These are phyloP conservation scores for Pocillopora grandis DNA, from an alignment of 92 coral and sea anemone genomes.

Conservation along the genomic window DNA sequence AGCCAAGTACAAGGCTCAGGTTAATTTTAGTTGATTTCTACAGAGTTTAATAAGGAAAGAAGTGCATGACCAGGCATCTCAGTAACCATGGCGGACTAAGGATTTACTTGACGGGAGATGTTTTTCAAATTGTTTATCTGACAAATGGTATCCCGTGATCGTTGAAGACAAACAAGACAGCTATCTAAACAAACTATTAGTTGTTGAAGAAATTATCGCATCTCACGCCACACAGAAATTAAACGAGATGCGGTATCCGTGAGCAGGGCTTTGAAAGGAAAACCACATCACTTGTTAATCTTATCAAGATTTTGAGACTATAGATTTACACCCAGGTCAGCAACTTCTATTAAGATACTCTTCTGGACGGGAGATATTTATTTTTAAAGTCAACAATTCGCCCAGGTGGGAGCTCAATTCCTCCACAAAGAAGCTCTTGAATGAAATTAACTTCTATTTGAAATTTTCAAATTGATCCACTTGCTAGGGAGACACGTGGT, in stretches of 20 bases:
- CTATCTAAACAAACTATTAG: conserved; percentile 10
- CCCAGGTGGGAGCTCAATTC: not conserved
- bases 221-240: not conserved
- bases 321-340: not conserved
- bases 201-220: not conserved
- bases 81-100: too few relatives aligned
- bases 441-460: not conserved
- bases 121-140: conserved; percentile 18
- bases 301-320: not conserved
- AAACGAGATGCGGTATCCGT: not conserved
- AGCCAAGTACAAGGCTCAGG: not conserved
- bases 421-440: not conserved
- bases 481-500: not conserved
- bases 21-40: not conserved
- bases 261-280: not conserved
- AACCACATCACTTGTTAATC: not conserved
- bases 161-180: conserved; percentile 22
- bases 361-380: not conserved
- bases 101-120: not conserved
- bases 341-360: not conserved
- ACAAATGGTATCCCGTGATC: conserved; percentile 14
- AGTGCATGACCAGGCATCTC: too few relatives aligned
- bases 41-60: not conserved
- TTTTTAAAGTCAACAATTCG: conserved; percentile 7
- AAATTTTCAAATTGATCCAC: not conserved